Base-by-base conservation (phyloP, 1,140 invertebrate species). In the Cotesia glomerata region DNA sequence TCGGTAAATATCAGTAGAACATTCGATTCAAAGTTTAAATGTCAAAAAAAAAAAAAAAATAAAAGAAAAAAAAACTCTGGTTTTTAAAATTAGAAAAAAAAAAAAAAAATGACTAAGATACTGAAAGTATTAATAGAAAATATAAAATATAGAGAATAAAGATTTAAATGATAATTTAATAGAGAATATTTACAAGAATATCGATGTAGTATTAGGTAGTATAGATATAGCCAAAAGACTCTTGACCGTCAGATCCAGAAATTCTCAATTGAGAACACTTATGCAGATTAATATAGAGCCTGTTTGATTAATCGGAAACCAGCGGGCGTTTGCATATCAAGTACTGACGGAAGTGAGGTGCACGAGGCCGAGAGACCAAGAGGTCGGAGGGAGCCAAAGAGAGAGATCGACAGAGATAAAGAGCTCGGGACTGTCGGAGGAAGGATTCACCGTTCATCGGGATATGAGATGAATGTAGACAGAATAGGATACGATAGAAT, bases 271-370 rank as follows among this genome's bases (percentile, higher is more conserved):
- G 64, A 66, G 45, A 54, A 66, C 49, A 52, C 49, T 66, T 66
- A 52, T 66, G 45, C 18, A 52, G 45, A 52, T 66, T 52, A 66
- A 66, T 66, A 66, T 66, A 66, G 49, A 66, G 64, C 26, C 32
- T 26, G 64, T 66, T 54, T 35, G 64, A 66, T 66, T 66, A 66
- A 66, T 66, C 64, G 64, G 49, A 66, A 54, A 66, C 32, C 32
- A 49, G 34, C 64, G 32, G 49, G 64, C 45, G 64, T 66, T 66
- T 66, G 49, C 49, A 52, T 52, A 52, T 52, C 49, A 66, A 66
- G 64, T 64, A 64, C 14, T 16, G 34, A 26, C 9, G 58, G 14
- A 13, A 3, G n/a, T 56, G 52, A 56, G 39, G 39, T 11, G 52
- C 8, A 14, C n/a, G 52, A 56, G 39, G 39, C 39, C 11, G 39